Evolutionary conservation across 2,113 vertebrate genomes (phyloP), one percentile per base, ranked within the genome.

Genomic region (Dermatemys mawii): DNA sequence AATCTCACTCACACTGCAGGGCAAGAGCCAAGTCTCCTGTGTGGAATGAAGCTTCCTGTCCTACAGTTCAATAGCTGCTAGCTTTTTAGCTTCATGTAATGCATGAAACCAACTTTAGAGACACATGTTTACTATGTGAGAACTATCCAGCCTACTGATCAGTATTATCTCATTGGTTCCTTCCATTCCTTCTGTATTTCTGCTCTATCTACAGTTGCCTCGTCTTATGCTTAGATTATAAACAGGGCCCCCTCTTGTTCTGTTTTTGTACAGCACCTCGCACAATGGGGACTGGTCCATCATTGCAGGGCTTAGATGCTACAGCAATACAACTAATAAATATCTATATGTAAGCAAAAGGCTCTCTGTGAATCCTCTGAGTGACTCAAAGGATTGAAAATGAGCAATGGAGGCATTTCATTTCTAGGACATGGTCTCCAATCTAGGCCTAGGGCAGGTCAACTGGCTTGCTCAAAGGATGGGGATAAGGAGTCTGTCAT

Each of bases 31-130:
- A 75, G 54, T 29, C 1, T 29, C n/a, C 4, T 8, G 4, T 35
- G 85, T 41, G n/a, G 81, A 21, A 4, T 5, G 32, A 55, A 92
- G n/a, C 35, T 57, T 27, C 12, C 35, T 50, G n/a, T 32, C 22
- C 73, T 14, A 2, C 0, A 1, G 48, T 44, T 2, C 0, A 0
- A 84, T 5, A 86, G 27, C n/a, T 83, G 67, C n/a, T 32, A 51
- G 11, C 54, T 79, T 51, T 21, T 78, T 4, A 29, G 22, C 80
- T 92, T 86, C 60, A 27, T 48, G 27, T 80, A 93, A 81, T 5
- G 76, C 17, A 48, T 1, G 19, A 3, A 13, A 41, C 35, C n/a
- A 81, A 24, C 63, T 84, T 89, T 46, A 48, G 38, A 75, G 38
- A 49, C 46, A 21, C 49, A 46, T 88, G 78, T 80, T 93, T 79